A percentile compares a stretch with the other conserved stretches of the same genome.
These are phyloP conservation scores for Litocranius walleri DNA, from an alignment of 2,113 vertebrate species.

Conservation along the genomic window DNA sequence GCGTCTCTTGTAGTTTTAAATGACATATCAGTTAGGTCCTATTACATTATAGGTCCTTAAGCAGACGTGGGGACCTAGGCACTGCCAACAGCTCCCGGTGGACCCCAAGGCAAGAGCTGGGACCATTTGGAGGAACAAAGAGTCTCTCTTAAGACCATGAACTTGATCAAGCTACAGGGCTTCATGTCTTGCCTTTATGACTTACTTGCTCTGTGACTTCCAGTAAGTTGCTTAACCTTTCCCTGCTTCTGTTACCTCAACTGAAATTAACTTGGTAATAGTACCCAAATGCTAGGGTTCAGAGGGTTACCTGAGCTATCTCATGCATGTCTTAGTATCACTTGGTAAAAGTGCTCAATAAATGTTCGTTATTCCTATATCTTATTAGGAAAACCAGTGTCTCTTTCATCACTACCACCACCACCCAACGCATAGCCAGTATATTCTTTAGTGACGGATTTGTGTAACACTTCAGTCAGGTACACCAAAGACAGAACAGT, in stretches of 20 bases:
- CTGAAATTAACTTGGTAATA: neutral
- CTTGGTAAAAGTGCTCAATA: neutral
- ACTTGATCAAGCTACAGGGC: no score
- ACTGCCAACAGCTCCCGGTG: fast-evolving
- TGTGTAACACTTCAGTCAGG: neutral
- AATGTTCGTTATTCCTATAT: neutral
- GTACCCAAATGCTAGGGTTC: neutral
- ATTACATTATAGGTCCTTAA: neutral
- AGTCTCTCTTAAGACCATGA: neutral
- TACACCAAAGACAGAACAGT: neutral
- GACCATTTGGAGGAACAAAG: neutral
- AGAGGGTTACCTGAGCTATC: neutral
- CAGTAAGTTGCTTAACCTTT: neutral
- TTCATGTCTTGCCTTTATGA: neutral
- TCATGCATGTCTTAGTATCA: neutral
- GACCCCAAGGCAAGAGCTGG: neutral
- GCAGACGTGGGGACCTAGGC: neutral
- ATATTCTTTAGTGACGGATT: neutral
- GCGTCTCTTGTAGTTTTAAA: neutral
- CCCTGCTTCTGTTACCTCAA: neutral
- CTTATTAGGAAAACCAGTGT: neutral
- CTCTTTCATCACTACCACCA: neutral
- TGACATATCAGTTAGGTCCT: neutral
- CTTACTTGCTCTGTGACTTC: neutral
- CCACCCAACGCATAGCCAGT: fast-evolving